Evolutionary conservation across 2,113 vertebrate genomes (phyloP).

Genomic region (Eupsittula cactorum): DNA sequence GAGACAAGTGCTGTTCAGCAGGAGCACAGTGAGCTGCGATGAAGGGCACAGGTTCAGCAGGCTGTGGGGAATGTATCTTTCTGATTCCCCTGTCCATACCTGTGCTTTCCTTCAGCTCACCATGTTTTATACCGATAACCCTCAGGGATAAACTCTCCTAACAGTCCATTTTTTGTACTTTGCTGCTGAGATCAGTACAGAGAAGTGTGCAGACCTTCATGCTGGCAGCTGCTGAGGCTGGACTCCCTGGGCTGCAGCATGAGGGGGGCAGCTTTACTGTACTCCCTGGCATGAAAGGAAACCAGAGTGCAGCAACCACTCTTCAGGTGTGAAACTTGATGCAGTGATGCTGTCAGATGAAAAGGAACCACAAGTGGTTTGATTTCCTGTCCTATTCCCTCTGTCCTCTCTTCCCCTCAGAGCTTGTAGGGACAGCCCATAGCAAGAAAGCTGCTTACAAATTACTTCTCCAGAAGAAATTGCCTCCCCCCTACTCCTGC

Average conservation of each 20-base stretch:
- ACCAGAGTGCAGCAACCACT: background rate
- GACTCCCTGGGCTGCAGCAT: fast-evolving
- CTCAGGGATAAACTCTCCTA: fast-evolving
- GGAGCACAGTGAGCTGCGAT: background rate
- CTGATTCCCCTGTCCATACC: background rate
- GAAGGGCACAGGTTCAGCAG: background rate
- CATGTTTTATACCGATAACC: fast-evolving
- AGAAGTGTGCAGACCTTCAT: background rate
- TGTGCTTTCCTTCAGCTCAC: background rate
- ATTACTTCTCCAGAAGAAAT: background rate
- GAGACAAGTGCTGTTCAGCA: background rate
- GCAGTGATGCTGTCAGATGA: background rate
- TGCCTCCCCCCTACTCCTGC: background rate
- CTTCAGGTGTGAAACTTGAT: slow-evolving; percentile 22
- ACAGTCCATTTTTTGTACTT: background rate
- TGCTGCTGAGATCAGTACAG: background rate
- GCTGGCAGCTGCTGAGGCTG: fast-evolving
- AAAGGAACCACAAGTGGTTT: slow-evolving; percentile 5
- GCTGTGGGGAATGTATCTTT: background rate
- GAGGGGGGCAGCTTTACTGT: background rate
- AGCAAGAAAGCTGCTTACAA: background rate
- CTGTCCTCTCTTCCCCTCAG: background rate
- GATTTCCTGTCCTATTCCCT: slow-evolving; percentile 10
- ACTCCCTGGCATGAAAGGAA: background rate
- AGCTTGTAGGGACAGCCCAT: background rate